Evolutionary conservation across 2,797 vertebrate species (phyloP), one percentile per base, ranked within the genome.

Genomic region (Limosa lapponica): DNA sequence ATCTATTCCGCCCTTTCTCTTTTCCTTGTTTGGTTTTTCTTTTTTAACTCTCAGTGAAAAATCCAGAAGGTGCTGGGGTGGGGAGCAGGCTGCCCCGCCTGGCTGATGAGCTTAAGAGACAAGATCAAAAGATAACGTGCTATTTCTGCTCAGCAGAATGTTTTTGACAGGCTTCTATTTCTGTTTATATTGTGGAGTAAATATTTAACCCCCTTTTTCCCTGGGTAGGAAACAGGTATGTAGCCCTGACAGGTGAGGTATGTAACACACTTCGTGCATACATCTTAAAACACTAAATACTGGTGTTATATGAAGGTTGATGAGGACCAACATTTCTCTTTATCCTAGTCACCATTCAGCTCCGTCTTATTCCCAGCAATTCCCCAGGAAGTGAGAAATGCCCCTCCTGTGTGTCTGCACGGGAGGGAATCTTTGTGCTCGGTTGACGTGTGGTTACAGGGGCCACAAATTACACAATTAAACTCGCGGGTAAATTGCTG

Each of bases 401-500:
- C 7, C 51, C 65, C 44, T 8, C 13, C 22, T 10, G 2, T 1
- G 8, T 16, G 16, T 23, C 28, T 44, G 37, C 37, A 10, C 14
- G 22, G 62, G 62, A 34, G 32, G 37, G 16, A 13, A 4, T 15
- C 39, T 23, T 16, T 62, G 27, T 37, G 54, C 61, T 55, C 0
- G 0, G 46, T 2, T 55, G 55, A 4, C 12, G 2, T 0, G 14
- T 11, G 37, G 24, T 64, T 9, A 22, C 12, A 30, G 55, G n/a
- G 16, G 55, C 11, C 6, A 7, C 1, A 5, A 70, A 32, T 82
- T 19, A 13, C 0, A 0, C 1, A 1, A 19, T 41, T 34, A 15
- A 54, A 28, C 59, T 12, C 16, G 16, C 9, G 30, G 61, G 16
- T 27, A 4, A 36, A 30, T 16, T 27, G 34, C 18, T 37, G 55